Percentiles rank a stretch among this genome's conserved stretches.
Conservation (phyloP, 2,113 vertebrate species). For the Cyprinodon tularosa region DNA sequence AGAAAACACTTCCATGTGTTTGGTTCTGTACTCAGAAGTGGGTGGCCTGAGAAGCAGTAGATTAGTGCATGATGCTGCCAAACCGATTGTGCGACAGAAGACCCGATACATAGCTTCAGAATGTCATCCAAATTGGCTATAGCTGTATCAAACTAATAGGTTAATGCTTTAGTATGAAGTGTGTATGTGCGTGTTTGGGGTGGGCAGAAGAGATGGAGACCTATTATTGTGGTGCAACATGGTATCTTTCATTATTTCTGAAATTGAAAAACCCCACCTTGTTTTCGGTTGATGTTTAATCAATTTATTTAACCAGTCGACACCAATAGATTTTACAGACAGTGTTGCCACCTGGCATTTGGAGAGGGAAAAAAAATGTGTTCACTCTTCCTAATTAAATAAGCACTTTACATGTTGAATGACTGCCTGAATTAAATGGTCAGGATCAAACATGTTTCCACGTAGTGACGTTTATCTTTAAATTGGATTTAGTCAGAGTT, state of each 20-base stretch:
- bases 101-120: conserved; percentile 36
- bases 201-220: neutral
- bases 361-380: neutral
- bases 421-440: conserved; percentile 21
- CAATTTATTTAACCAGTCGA: conserved; percentile 21
- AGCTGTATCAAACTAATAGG: conserved; percentile 49
- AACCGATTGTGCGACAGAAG: conserved; percentile 18
- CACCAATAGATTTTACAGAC: conserved; percentile 8
- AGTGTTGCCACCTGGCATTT: conserved; percentile 21
- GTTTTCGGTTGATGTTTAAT: conserved; percentile 24
- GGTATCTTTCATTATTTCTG: conserved; percentile 10
- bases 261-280: neutral
- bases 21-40: conserved; percentile 30
- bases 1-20: conserved; percentile 13
- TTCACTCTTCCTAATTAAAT: conserved; percentile 32
- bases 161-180: neutral
- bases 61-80: conserved; percentile 31
- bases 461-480: conserved; percentile 18
- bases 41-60: conserved; percentile 41
- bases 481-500: conserved; percentile 36
- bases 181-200: neutral
- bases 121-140: conserved; percentile 43
- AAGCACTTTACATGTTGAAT: conserved; percentile 31
- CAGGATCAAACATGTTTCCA: conserved; percentile 22
- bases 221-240: conserved; percentile 1